Base-by-base conservation (phyloP, 1,140 invertebrate species). In the Dolichoris vasculosae region DNA sequence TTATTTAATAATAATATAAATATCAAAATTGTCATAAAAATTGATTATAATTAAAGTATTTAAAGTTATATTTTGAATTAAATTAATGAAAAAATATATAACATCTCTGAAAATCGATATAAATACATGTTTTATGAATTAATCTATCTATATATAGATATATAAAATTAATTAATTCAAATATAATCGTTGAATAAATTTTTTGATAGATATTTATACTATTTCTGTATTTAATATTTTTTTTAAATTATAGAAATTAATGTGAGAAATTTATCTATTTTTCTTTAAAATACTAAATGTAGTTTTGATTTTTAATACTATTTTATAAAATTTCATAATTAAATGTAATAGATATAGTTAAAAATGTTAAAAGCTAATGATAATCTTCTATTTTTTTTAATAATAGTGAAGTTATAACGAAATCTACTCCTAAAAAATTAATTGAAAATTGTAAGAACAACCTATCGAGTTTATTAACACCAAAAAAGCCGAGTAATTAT, bases 401-500 rank as follows among this genome's bases (percentile, higher is more conserved):
- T n/a, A 32, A 46, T 9, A 71, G 23, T 43, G 64, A 79, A 46
- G n/a, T 48, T 15, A 13, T 69, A 55, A 82, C 26, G 43, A 82
- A 77, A 30, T 51, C 40, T 7, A 86, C 84, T 3, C 84, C 84
- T 6, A 69, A 30, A 40, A 46, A 46, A 73, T 30, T 69, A 32
- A 20, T 67, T 30, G 35, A 76, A 35, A 51, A 67, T 8, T 55
- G 17, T 15, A 80, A 64, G 3, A 55, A 40, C 48, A 77, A 59
- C 13, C 51, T 55, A 3, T 46, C 48, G 4, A 86, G 85, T 79
- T 64, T 78, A 32, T 86, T 80, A 15, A 83, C 85, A 1, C 73
- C 85, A 46, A 86, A 86, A 64, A 86, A 86, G 32, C 38, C 73
- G 20, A 86, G 48, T 51, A 86, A 48, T 71, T 73, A 86, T n/a